Evolutionary conservation across 2,888 invertebrate species (phyloP).

Genomic region (Epinotia nisella): DNA sequence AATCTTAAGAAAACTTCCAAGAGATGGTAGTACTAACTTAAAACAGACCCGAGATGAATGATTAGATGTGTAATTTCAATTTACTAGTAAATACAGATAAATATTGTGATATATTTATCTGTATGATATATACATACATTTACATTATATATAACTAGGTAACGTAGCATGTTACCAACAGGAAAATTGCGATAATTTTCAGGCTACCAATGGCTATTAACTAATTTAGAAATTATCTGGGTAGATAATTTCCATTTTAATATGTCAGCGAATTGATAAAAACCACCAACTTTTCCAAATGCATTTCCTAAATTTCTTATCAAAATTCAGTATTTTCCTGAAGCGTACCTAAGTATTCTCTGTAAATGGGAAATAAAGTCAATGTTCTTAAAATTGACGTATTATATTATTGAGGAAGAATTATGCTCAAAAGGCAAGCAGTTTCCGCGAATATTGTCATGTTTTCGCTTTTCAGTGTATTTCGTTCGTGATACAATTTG

Average conservation of each 20-base stretch:
- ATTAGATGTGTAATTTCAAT: not conserved
- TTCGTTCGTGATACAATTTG: not conserved
- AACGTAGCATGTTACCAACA: not conserved
- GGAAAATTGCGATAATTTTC: not conserved
- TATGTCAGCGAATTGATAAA: too few species aligned
- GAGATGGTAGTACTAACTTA: constrained; percentile 24
- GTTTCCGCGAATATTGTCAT: not conserved
- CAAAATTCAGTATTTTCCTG: not conserved
- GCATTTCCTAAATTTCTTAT: not conserved
- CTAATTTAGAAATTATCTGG: too few species aligned
- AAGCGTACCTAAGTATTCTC: not conserved
- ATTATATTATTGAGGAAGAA: constrained; percentile 4
- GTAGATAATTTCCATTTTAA: too few species aligned
- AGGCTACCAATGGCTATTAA: not conserved
- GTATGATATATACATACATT: too few species aligned
- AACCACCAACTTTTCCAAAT: too few species aligned
- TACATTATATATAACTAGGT: not conserved
- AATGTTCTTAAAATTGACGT: not conserved
- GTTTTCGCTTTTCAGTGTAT: too few species aligned
- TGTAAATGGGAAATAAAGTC: not conserved
- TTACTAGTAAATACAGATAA: not conserved
- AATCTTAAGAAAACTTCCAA: constrained; percentile 33
- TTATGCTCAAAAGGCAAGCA: not conserved
- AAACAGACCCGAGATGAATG: not conserved
- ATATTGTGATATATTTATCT: not conserved